phyloP scores from a whole-genome alignment of 2,797 vertebrate genomes.

The Aldrovandia affinis region DNA sequence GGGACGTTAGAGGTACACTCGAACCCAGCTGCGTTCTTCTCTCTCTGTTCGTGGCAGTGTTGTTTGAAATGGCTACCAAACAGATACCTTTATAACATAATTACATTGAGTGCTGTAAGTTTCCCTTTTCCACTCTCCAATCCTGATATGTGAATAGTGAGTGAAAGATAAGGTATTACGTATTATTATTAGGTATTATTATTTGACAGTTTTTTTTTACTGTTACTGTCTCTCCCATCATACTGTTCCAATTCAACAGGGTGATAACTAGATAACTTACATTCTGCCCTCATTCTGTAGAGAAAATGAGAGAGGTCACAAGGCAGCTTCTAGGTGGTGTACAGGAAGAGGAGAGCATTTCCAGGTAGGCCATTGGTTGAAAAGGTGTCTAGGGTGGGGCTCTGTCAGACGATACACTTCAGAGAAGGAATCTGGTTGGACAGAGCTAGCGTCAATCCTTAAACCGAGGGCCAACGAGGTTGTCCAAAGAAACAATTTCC shows the following conservation, averaged over 20 bases:
- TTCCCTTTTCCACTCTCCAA: not conserved
- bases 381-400: not conserved
- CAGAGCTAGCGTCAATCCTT: not conserved
- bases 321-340: conserved; percentile 85
- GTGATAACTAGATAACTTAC: not conserved
- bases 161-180: not conserved
- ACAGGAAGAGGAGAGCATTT: conserved; percentile 80
- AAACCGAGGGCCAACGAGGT: not conserved
- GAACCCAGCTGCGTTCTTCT: not conserved
- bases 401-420: not conserved
- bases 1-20: conserved; percentile 83
- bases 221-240: not conserved
- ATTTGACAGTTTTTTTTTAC: too few species aligned
- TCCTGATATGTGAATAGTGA: not conserved
- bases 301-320: conserved; percentile 83
- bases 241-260: not conserved
- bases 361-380: conserved; percentile 70
- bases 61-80: conserved; percentile 27
- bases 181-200: not conserved
- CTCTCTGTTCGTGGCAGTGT: conserved; percentile 2
- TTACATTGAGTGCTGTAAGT: not conserved
- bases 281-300: conserved; percentile 66
- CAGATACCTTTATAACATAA: not conserved
- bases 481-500: not conserved
- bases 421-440: not conserved